Percentiles rank a stretch among this genome's conserved stretches.
These are phyloP conservation scores for Harpalus rubripes DNA, from an alignment of 2,888 invertebrate genomes.

Conservation along the genomic window DNA sequence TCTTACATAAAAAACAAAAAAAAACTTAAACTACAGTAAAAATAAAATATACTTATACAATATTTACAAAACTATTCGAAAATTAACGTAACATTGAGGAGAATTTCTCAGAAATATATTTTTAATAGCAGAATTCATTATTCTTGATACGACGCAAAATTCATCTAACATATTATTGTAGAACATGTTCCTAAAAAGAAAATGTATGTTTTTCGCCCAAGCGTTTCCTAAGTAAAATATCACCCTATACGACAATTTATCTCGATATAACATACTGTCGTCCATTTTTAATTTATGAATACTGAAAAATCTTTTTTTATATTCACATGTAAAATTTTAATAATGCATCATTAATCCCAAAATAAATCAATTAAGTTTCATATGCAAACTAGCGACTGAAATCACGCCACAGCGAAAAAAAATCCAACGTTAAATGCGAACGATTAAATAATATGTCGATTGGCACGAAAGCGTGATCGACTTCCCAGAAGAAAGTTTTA, in stretches of 20 bases:
- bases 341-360: slow-evolving; percentile 16
- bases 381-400: slow-evolving; percentile 4
- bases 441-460: slow-evolving; percentile 23
- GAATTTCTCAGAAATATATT: no score
- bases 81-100: no score
- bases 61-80: no score
- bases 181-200: no score
- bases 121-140: no score
- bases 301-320: background rate
- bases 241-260: background rate
- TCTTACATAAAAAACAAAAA: no score
- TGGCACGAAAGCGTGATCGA: slow-evolving; percentile 19
- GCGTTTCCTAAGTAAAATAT: no score
- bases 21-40: no score
- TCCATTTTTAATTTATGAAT: background rate
- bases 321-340: slow-evolving; percentile 5
- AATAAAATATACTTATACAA: no score
- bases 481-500: slow-evolving; percentile 39
- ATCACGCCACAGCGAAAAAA: slow-evolving; percentile 4
- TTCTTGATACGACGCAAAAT: no score
- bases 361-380: slow-evolving; percentile 18
- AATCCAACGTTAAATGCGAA: background rate
- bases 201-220: no score
- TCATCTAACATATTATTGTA: no score
- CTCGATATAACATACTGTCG: background rate